These are phyloP conservation scores for Psilopogon haemacephalus DNA, from an alignment of 2,113 vertebrate genomes.

Conservation along the genomic window DNA sequence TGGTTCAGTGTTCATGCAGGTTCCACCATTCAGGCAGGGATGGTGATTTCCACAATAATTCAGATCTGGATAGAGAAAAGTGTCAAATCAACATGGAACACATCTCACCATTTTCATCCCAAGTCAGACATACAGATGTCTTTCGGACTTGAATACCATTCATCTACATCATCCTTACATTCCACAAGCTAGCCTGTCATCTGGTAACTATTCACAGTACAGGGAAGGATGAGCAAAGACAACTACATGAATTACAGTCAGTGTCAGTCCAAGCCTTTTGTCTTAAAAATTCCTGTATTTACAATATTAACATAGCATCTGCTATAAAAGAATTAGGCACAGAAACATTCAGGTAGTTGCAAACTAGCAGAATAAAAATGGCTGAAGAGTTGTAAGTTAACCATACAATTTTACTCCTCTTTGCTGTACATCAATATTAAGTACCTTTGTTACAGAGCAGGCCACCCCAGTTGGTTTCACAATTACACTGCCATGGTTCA, in stretches of 20 bases:
- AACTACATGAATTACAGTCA: background rate
- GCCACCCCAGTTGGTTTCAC: conserved; percentile 98
- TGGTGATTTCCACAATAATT: conserved; percentile 95
- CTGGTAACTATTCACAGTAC: background rate
- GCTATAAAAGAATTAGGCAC: conserved; percentile 8
- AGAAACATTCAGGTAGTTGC: conserved; percentile 10
- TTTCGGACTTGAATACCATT: background rate
- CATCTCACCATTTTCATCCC: background rate
- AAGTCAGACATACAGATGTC: background rate
- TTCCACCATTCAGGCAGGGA: conserved; percentile 90
- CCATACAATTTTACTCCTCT: conserved; percentile 43
- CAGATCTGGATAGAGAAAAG: conserved; percentile 78
- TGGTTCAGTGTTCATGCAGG: conserved; percentile 91
- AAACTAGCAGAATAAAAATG: background rate
- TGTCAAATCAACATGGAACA: background rate
- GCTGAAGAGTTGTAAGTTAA: conserved; percentile 53
- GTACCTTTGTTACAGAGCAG: conserved; percentile 95
- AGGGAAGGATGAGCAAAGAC: background rate
- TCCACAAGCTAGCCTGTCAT: background rate
- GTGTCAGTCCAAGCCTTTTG: background rate
- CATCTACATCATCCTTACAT: background rate
- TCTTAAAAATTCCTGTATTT: background rate
- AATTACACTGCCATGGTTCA: conserved; percentile 90
- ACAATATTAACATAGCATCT: background rate
- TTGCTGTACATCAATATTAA: conserved; percentile 39